These are phyloP conservation scores for Artemia sinica DNA, from an alignment of 2,888 invertebrate species.

Conservation along the genomic window DNA sequence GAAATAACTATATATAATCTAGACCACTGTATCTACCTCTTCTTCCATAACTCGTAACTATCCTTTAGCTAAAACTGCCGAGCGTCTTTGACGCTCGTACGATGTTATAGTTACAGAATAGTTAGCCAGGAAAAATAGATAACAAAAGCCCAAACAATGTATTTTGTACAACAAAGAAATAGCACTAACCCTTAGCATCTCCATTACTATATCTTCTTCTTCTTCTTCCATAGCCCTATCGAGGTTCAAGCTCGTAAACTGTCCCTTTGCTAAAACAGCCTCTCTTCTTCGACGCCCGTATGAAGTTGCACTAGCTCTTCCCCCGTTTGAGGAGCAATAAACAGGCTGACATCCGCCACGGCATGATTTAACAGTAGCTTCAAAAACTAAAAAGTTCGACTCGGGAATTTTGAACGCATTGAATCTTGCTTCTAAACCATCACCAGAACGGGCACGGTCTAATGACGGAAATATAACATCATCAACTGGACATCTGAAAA, in stretches of 20 bases:
- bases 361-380: conserved; percentile 75
- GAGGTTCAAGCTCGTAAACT: conserved; percentile 13
- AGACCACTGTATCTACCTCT: too few species aligned
- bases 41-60: too few species aligned
- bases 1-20: too few species aligned
- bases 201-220: conserved; percentile 55
- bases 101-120: too few species aligned
- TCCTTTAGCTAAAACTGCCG: too few species aligned
- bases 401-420: conserved; percentile 88
- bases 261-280: conserved; percentile 13
- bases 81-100: too few species aligned
- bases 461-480: conserved; percentile 78
- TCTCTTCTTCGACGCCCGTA: conserved; percentile 40
- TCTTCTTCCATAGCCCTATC: conserved; percentile 28
- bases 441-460: conserved; percentile 64
- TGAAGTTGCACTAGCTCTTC: conserved; percentile 55
- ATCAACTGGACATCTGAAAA: conserved; percentile 64
- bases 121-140: too few species aligned
- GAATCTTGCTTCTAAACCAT: conserved; percentile 72
- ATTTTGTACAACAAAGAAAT: not conserved
- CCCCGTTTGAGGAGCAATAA: conserved; percentile 60
- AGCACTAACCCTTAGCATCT: conserved; percentile 60
- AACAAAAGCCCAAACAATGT: too few species aligned
- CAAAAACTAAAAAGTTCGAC: conserved; percentile 79
- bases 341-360: conserved; percentile 75